Evolutionary conservation across 2,888 invertebrate genomes (phyloP).

Genomic region (Seira musarum): DNA sequence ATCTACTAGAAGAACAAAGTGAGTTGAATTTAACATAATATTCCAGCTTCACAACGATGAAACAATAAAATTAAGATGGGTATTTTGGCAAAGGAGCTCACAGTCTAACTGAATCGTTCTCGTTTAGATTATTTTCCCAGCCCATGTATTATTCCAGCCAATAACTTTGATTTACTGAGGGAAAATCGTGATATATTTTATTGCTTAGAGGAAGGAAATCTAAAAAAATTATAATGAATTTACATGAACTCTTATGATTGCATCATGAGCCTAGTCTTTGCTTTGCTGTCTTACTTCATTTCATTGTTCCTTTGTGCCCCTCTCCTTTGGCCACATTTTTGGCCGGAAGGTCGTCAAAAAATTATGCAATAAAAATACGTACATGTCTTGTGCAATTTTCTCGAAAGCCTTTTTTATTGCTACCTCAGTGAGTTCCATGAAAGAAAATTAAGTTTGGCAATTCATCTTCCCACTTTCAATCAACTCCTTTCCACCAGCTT

Average conservation of each 20-base stretch:
- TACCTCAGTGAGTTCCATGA: no score
- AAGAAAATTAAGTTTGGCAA: not conserved
- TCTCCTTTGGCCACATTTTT: constrained; percentile 51
- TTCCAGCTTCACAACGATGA: not conserved
- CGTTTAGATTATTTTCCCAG: not conserved
- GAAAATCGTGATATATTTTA: constrained; percentile 12
- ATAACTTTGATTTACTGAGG: constrained; percentile 1
- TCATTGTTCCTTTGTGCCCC: constrained; percentile 2
- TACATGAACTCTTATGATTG: constrained; percentile 12
- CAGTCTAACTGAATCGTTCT: no score
- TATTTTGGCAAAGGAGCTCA: not conserved
- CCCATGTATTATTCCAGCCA: constrained; percentile 1
- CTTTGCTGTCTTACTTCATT: not conserved
- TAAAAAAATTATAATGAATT: constrained; percentile 20
- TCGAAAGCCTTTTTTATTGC: constrained; percentile 1
- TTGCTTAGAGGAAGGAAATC: constrained; percentile 1
- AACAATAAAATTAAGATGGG: constrained; percentile 5
- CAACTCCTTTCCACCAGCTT: not conserved
- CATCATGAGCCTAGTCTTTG: no score
- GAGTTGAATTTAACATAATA: constrained; percentile 15
- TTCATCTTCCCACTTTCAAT: not conserved
- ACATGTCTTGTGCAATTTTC: not conserved
- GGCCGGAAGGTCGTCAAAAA: constrained; percentile 39
- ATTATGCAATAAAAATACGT: constrained; percentile 12
- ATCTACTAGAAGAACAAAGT: no score